These are phyloP conservation scores for Tricholauxania praeusta DNA, from an alignment of 2,888 invertebrate species.

Conservation along the genomic window DNA sequence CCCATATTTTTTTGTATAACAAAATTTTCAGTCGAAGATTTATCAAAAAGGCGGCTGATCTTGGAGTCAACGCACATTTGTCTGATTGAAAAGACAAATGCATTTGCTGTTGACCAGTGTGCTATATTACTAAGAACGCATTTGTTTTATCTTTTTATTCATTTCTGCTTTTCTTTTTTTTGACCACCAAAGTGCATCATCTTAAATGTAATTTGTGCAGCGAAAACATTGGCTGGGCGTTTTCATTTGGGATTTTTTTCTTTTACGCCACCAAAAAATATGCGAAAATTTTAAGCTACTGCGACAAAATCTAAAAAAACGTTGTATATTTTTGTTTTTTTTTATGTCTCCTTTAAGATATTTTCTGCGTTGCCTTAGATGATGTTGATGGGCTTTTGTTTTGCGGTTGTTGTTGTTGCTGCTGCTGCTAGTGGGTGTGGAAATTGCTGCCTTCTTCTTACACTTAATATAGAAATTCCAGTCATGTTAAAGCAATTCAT, in stretches of 20 bases:
- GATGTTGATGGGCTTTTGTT: slow-evolving; percentile 19
- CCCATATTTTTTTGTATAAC: too few relatives aligned
- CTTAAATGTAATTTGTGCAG: slow-evolving; percentile 42
- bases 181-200: slow-evolving; percentile 38
- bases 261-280: not conserved
- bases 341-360: not conserved
- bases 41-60: too few relatives aligned
- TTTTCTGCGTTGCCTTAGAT: not conserved
- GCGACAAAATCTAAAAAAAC: slow-evolving; percentile 16
- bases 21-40: too few relatives aligned
- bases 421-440: not conserved
- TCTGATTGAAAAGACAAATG: too few relatives aligned
- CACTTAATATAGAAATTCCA: slow-evolving; percentile 23
- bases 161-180: not conserved
- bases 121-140: too few relatives aligned
- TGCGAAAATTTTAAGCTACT: slow-evolving; percentile 18
- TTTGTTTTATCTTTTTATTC: too few relatives aligned
- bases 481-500: slow-evolving; percentile 35
- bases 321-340: not conserved
- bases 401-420: not conserved
- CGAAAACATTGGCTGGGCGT: slow-evolving; percentile 33
- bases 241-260: not conserved
- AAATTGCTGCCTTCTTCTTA: slow-evolving; percentile 8
- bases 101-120: too few relatives aligned
- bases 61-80: too few relatives aligned